Conservation (phyloP, 2,113 vertebrate genomes). For the Erythrocercus mccallii region DNA sequence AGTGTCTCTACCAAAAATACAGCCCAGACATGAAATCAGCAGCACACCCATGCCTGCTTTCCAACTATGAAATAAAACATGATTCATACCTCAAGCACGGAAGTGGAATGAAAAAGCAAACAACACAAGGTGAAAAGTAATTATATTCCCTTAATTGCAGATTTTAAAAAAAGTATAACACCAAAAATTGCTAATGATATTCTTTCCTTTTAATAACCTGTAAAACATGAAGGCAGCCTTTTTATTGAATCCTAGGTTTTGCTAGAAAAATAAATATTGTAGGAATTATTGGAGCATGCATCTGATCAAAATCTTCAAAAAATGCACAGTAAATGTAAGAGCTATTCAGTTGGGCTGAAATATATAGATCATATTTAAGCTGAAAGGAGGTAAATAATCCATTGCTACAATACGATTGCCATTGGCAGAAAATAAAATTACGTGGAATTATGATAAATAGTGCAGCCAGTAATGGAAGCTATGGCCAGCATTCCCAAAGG, state of each 20-base stretch:
- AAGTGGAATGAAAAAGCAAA: constrained; percentile 37
- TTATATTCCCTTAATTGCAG: constrained; percentile 17
- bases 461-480: background rate
- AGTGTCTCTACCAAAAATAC: background rate
- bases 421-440: constrained; percentile 25
- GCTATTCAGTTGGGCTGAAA: background rate
- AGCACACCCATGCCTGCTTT: constrained; percentile 16
- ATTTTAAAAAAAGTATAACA: background rate
- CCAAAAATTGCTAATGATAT: background rate
- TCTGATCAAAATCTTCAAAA: background rate
- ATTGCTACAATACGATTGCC: background rate
- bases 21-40: background rate
- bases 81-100: constrained; percentile 19
- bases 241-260: background rate
- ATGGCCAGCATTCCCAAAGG: background rate
- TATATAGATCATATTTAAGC: constrained; percentile 16
- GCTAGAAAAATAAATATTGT: constrained; percentile 4
- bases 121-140: constrained; percentile 47
- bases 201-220: background rate
- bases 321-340: background rate
- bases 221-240: background rate
- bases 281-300: background rate
- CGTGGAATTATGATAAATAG: background rate
- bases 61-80: background rate
- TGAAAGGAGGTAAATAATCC: constrained; percentile 38